Evolutionary conservation across 2,113 vertebrate genomes (phyloP), one percentile per base, ranked within the genome.

Genomic region (Motacilla tschutschensis): DNA sequence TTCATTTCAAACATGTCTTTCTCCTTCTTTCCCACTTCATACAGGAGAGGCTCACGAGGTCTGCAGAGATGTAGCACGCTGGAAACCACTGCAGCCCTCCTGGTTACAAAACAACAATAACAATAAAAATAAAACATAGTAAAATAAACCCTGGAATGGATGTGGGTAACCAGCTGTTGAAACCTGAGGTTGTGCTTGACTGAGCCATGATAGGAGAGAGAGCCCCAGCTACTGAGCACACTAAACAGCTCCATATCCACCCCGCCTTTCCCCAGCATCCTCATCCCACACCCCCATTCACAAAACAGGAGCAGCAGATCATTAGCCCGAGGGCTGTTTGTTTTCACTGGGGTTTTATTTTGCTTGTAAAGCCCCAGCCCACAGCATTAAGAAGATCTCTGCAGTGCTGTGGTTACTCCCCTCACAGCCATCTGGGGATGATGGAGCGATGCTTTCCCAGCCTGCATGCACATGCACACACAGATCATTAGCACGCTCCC

Each of bases 81-180:
- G 51, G 65, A 93, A 95, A 88, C 79, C 67, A 85, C 82, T 62
- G 82, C 60, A 62, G 66, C 65, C 54, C 58, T 93, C 74, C 64
- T 78, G 58, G 47, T 93, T 82, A 77, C 69, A 57, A 91, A 80
- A 88, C 77, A 92, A 88, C 59, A 88, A 82, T 73, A 81, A 92
- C 22, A 94, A 91, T 63, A 73, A 88, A 50, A 93, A 85, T 47
- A 91, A 78, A 85, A 79, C 48, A 69, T 26, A 83, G 44, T 40
- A 76, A 82, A 89, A 82, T 55, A 81, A 82, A 62, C 73, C 51
- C 60, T 64, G 44, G 72, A 92, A 93, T 93, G 79, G 83, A 90
- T 92, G 91, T 94, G 92, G 91, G 89, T 92, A 94, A 91, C 84
- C 94, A 96, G 85, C 79, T n/a, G 26, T 65, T 95, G 91, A 94